Base-by-base conservation (phyloP, 2,797 vertebrate species). In the Alauda arvensis region DNA sequence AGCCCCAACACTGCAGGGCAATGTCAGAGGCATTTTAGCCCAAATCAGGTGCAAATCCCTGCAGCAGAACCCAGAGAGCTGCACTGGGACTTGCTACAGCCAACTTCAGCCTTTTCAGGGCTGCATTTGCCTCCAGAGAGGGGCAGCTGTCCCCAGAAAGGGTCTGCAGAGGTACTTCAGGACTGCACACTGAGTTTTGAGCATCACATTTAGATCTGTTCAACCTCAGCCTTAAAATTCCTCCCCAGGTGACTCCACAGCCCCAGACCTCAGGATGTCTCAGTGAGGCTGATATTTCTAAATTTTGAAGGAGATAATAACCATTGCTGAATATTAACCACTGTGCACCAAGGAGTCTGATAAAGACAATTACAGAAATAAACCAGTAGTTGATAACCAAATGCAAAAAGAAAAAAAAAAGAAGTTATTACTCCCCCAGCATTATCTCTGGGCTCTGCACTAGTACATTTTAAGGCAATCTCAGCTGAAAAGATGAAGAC, bases 401-500 rank as follows among this genome's bases (percentile, higher is more conserved):
- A 89, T 77, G 66, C 37, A 90, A 72, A 72, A 37, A 60, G 11
- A 20, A 75, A 77, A 40, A 31, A 33, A 46, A 66, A 68, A 69
- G 56, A 71, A 53, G 55, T 69, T 26, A 81, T 92, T 92, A 91
- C 91, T 89, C 61, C 75, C 48, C 46, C 57, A 61, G 65, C 61
- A 75, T 87, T 91, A 90, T 85, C 90, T 91, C 65, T 59, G 60
- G 45, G 87, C 80, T 87, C 75, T 77, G 80, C 71, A 79, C 83
- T 45, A 40, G 80, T 56, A 89, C 68, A 37, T 92, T 93, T 93
- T 93, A 84, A 93, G 68, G 87, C 91, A 93, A 89, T 93, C 75
- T 91, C 75, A 77, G 70, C 87, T 53, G 80, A 86, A 93, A 92
- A 93, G 85, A 94, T 93, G 92, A 94, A 92, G 87, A 92, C 71